Percentiles rank a stretch among this genome's conserved stretches.
These are phyloP conservation scores for Sphecodes monilicornis DNA, from an alignment of 2,888 invertebrate genomes.

Conservation along the genomic window DNA sequence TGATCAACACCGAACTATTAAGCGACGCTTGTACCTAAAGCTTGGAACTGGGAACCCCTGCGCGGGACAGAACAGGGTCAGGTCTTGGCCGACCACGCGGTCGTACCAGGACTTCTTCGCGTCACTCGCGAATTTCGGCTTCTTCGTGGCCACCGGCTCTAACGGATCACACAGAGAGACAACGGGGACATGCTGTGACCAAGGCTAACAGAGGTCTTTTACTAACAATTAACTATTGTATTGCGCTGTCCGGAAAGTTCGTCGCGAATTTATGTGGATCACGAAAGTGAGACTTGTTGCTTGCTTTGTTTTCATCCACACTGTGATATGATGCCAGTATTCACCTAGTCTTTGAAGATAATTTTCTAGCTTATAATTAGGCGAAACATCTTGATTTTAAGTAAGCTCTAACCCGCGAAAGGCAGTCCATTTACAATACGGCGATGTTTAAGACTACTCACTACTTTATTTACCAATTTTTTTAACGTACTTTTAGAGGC, in stretches of 20 bases:
- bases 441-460: too few relatives aligned
- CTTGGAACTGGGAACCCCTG: conserved; percentile 86
- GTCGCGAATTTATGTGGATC: not conserved
- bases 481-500: too few relatives aligned
- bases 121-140: conserved; percentile 85
- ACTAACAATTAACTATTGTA: not conserved
- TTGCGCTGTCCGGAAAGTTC: not conserved
- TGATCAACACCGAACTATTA: conserved; percentile 47
- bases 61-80: conserved; percentile 89
- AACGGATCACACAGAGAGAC: conserved; percentile 81
- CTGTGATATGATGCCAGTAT: too few relatives aligned
- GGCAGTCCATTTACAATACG: too few relatives aligned
- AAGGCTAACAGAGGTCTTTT: not conserved
- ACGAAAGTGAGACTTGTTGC: not conserved
- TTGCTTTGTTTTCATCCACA: not conserved
- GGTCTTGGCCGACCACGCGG: conserved; percentile 87
- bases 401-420: too few relatives aligned
- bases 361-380: too few relatives aligned
- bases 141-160: conserved; percentile 64
- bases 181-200: conserved; percentile 9
- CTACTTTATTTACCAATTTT: too few relatives aligned
- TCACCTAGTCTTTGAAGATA: too few relatives aligned
- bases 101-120: conserved; percentile 89
- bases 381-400: too few relatives aligned
- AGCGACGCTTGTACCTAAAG: conserved; percentile 82